Conservation (phyloP, 2,888 invertebrate species). For the Lypha dubia region DNA sequence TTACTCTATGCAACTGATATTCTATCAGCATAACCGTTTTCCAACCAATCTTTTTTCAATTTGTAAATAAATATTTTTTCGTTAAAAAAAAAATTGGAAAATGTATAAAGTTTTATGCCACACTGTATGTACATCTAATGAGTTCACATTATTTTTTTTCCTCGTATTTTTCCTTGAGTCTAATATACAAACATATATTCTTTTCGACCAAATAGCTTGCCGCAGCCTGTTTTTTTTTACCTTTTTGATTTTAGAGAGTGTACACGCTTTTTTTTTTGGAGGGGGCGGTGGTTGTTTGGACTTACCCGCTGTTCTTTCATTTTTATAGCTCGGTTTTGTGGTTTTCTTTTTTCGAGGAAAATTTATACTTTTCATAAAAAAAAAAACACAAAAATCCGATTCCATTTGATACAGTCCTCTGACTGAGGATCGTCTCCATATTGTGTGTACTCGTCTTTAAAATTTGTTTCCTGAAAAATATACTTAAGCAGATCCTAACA, state of each 20-base stretch:
- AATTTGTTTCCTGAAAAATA: background rate
- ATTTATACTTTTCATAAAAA: too few species aligned
- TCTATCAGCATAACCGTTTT: too few species aligned
- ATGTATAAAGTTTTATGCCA: background rate
- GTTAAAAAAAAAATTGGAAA: too few species aligned
- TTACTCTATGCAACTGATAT: too few species aligned
- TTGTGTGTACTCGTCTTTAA: too few species aligned
- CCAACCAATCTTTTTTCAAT: too few species aligned
- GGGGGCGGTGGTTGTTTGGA: too few species aligned
- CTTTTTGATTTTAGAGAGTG: conserved; percentile 3
- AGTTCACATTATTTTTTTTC: background rate
- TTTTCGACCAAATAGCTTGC: background rate
- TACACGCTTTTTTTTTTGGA: background rate
- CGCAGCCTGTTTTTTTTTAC: background rate
- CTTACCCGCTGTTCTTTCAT: background rate
- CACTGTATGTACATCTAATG: background rate
- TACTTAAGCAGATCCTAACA: too few species aligned
- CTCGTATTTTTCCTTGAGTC: conserved; percentile 2
- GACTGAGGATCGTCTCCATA: too few species aligned
- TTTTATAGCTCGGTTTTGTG: background rate
- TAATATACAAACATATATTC: conserved; percentile 5
- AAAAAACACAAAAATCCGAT: too few species aligned
- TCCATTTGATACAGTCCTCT: background rate
- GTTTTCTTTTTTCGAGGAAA: too few species aligned
- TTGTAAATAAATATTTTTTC: too few species aligned